Conservation (phyloP, 2,797 vertebrate species). For the Prionace glauca region DNA sequence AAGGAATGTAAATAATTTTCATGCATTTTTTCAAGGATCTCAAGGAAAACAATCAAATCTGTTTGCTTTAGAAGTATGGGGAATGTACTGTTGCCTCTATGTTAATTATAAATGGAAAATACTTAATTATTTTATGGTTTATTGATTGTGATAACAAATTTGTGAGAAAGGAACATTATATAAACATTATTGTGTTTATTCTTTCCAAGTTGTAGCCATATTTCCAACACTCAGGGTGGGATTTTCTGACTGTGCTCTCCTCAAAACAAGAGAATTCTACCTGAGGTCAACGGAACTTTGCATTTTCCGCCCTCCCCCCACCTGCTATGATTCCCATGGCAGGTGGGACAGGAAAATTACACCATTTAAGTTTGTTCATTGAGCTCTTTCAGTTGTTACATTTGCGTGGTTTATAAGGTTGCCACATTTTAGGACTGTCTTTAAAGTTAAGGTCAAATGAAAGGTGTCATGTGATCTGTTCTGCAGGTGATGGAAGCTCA, state of each 20-base stretch:
- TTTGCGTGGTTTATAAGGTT: not conserved
- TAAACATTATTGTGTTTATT: not conserved
- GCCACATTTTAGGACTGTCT: not conserved
- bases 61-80: not conserved
- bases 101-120: constrained; percentile 1
- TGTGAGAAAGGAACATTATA: not conserved
- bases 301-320: too few relatives aligned
- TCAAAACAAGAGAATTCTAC: too few relatives aligned
- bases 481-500: too few relatives aligned
- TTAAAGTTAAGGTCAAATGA: too few relatives aligned
- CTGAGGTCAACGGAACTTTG: too few relatives aligned
- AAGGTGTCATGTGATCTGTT: too few relatives aligned
- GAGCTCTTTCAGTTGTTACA: not conserved
- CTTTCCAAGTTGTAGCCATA: not conserved
- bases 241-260: too few relatives aligned
- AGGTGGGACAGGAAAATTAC: too few relatives aligned
- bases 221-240: not conserved
- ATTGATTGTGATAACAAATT: not conserved
- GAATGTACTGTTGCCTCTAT: not conserved
- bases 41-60: not conserved
- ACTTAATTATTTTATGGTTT: not conserved
- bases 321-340: too few relatives aligned
- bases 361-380: not conserved
- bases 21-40: not conserved
- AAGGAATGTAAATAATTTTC: not conserved